These are phyloP conservation scores for Dicycla oo DNA, from an alignment of 2,888 invertebrate species.

Conservation along the genomic window DNA sequence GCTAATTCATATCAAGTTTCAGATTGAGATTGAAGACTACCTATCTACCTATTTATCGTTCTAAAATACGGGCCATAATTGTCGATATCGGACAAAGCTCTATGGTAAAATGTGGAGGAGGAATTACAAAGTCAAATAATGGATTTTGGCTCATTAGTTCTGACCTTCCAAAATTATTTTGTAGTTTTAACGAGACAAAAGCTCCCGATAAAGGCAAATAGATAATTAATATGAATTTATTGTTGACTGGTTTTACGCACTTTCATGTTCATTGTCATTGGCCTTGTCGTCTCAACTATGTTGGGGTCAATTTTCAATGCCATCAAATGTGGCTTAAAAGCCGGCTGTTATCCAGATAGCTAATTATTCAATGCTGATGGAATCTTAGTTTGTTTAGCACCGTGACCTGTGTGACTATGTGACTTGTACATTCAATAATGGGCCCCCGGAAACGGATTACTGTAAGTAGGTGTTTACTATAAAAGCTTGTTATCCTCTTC, in stretches of 20 bases:
- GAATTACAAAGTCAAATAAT: neutral
- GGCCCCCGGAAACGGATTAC: too few species aligned
- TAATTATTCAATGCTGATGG: too few species aligned
- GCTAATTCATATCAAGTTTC: neutral
- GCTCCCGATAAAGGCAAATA: neutral
- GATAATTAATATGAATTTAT: neutral
- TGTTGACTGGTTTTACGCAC: neutral
- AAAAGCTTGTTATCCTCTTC: neutral
- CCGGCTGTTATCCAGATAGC: neutral
- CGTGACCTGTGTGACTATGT: too few species aligned
- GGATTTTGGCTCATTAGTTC: neutral
- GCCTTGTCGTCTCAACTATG: too few species aligned
- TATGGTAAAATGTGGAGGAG: too few species aligned
- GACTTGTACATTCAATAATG: too few species aligned
- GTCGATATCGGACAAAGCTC: neutral
- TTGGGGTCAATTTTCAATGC: neutral
- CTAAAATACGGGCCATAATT: neutral
- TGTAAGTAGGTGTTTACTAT: neutral
- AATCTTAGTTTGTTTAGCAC: too few species aligned
- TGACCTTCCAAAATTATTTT: neutral
- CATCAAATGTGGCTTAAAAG: too few species aligned
- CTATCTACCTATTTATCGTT: neutral
- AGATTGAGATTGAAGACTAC: neutral
- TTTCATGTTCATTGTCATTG: neutral
- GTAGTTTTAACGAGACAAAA: slow-evolving; percentile 3